Evolutionary conservation across 1,140 invertebrate genomes (phyloP).

Genomic region (Neodiprion virginianus): DNA sequence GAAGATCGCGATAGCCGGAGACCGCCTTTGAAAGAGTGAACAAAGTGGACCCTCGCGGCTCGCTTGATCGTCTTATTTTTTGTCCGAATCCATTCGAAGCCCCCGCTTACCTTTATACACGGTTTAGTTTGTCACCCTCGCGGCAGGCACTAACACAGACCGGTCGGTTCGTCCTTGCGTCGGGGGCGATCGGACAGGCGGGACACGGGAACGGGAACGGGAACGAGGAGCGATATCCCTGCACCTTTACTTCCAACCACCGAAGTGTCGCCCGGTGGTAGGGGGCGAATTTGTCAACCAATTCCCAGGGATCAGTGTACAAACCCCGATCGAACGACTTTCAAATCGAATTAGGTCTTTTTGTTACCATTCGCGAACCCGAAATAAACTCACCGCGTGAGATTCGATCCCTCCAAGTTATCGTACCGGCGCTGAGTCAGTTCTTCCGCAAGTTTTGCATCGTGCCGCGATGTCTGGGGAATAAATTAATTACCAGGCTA

Average conservation of each 20-base stretch:
- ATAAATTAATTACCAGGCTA: no score
- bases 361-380: background rate
- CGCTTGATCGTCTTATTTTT: constrained; percentile 2
- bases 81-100: background rate
- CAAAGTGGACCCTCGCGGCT: background rate
- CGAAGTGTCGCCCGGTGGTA: constrained; percentile 9
- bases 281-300: constrained; percentile 41
- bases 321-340: constrained; percentile 40
- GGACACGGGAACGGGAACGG: background rate
- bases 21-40: background rate
- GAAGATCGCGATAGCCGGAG: no score
- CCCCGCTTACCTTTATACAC: constrained; percentile 4
- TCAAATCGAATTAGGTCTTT: constrained; percentile 48
- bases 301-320: constrained; percentile 39
- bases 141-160: no score
- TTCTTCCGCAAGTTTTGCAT: constrained; percentile 11
- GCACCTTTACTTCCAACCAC: constrained; percentile 10
- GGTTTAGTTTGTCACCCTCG: constrained; percentile 1
- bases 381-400: background rate
- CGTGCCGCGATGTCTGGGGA: background rate
- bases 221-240: background rate
- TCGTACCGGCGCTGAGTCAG: background rate
- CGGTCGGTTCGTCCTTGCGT: background rate
- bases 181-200: background rate
- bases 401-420: background rate